Evolutionary conservation across 2,797 vertebrate genomes (phyloP).

Genomic region (Bucorvus abyssinicus): DNA sequence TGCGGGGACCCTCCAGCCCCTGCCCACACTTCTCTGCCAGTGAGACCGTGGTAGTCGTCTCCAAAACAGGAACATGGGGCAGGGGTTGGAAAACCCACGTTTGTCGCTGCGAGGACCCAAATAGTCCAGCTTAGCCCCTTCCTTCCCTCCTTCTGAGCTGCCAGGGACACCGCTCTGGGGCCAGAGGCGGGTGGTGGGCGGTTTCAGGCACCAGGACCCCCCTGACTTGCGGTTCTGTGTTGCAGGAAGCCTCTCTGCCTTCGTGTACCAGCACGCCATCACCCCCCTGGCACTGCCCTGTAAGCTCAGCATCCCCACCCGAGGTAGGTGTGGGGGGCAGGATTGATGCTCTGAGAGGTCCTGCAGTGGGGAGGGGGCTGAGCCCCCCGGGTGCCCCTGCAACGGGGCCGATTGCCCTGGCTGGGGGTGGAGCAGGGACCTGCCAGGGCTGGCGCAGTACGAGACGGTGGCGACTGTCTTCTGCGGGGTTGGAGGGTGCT

Average conservation of each 20-base stretch:
- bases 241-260: conserved; percentile 91
- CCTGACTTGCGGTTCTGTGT: fast-evolving
- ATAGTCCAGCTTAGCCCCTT: background rate
- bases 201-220: background rate
- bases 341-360: fast-evolving
- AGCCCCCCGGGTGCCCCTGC: fast-evolving
- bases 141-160: background rate
- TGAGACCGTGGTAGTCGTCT: fast-evolving
- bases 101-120: background rate
- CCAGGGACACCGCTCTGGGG: fast-evolving
- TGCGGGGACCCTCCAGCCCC: background rate
- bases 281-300: conserved; percentile 85
- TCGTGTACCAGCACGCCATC: conserved; percentile 89
- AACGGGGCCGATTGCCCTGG: background rate
- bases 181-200: fast-evolving
- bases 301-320: conserved; percentile 78
- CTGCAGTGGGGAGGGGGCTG: background rate
- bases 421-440: background rate
- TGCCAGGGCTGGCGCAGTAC: fast-evolving
- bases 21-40: background rate
- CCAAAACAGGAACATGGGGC: fast-evolving
- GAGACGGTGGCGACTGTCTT: fast-evolving
- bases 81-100: background rate
- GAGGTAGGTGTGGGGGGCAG: conserved; percentile 70
- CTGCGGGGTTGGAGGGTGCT: background rate